phyloP scores from a whole-genome alignment of 2,888 invertebrate species.

The Calliopum simillimum region DNA sequence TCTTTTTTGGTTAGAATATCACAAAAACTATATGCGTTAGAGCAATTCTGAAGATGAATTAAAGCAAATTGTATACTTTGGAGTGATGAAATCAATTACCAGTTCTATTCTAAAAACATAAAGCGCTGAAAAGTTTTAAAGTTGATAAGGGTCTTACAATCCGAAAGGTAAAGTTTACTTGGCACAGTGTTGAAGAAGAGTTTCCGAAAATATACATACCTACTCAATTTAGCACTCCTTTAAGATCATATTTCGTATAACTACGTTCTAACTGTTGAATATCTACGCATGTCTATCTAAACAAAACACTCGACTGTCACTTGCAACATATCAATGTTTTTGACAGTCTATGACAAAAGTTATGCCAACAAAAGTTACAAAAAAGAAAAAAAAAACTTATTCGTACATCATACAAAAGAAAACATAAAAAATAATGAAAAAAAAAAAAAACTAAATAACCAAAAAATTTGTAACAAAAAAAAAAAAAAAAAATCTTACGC shows the following conservation, averaged over 20 bases:
- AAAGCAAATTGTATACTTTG: too few species aligned
- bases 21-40: too few species aligned
- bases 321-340: background rate
- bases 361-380: slow-evolving; percentile 42
- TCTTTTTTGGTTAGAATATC: too few species aligned
- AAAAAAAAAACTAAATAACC: slow-evolving; percentile 47
- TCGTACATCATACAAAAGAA: slow-evolving; percentile 40
- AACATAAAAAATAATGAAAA: slow-evolving; percentile 48
- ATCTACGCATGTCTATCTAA: slow-evolving; percentile 9
- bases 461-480: slow-evolving; percentile 49
- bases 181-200: too few species aligned
- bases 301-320: slow-evolving; percentile 30
- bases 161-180: too few species aligned
- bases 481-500: slow-evolving; percentile 47
- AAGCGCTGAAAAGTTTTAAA: too few species aligned
- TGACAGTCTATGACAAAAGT: slow-evolving; percentile 20
- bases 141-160: too few species aligned
- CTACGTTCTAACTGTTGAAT: slow-evolving; percentile 11
- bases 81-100: too few species aligned
- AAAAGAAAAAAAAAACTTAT: slow-evolving; percentile 36
- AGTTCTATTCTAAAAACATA: too few species aligned
- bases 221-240: too few species aligned
- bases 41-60: too few species aligned
- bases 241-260: background rate
- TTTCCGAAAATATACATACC: too few species aligned